These are phyloP conservation scores for Corydoras sp. DNA, from an alignment of 2,113 vertebrate genomes.

Conservation along the genomic window DNA sequence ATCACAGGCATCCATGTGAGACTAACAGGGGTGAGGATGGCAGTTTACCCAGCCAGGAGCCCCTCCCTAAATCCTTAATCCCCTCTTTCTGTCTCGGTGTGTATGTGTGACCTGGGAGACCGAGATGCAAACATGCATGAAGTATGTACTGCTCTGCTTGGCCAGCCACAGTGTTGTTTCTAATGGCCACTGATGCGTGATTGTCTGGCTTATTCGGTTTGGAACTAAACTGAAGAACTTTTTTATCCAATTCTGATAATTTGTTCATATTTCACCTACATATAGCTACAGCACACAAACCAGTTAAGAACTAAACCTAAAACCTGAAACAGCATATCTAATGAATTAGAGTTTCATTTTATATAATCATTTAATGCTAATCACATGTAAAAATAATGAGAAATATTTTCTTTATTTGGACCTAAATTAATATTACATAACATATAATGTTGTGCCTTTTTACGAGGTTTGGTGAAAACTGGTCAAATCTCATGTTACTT, in stretches of 20 bases:
- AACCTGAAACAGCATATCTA: too few species aligned
- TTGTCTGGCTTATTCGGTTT: conserved; percentile 7
- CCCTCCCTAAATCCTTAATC: conserved; percentile 44
- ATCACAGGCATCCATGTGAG: conserved; percentile 40
- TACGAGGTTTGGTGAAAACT: too few species aligned
- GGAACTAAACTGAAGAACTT: conserved; percentile 3
- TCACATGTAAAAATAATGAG: too few species aligned
- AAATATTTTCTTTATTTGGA: too few species aligned
- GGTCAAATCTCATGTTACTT: too few species aligned
- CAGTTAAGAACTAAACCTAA: too few species aligned
- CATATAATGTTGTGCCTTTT: too few species aligned
- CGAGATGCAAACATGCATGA: conserved; percentile 46
- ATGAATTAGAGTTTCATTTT: too few species aligned
- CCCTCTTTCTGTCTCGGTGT: conserved; percentile 27
- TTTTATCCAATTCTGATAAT: neutral
- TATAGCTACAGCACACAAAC: neutral
- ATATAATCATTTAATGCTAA: too few species aligned
- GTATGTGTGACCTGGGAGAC: conserved; percentile 37
- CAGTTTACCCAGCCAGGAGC: conserved; percentile 41
- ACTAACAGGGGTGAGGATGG: conserved; percentile 41
- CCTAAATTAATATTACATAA: too few species aligned
- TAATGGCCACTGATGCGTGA: conserved; percentile 28
- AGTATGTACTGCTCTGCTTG: conserved; percentile 35
- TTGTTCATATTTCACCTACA: neutral
- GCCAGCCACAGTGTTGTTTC: conserved; percentile 24